phyloP scores from a whole-genome alignment of 2,888 invertebrate genomes.

The Archips xylosteana region DNA sequence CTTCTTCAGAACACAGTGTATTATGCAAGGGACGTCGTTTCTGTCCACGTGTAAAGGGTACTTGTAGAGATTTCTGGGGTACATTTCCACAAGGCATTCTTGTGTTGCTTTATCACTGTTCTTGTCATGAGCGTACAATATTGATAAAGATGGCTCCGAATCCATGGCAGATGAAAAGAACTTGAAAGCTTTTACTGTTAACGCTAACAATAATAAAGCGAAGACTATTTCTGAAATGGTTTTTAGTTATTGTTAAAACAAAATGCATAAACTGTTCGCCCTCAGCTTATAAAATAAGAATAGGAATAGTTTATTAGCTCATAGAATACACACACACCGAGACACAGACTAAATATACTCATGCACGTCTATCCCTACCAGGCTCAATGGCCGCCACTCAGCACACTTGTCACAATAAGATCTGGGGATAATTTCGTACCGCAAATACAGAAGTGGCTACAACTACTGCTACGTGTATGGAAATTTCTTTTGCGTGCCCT shows the following conservation, averaged over 20 bases:
- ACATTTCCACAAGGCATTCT: conserved; percentile 77
- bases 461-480: too few relatives aligned
- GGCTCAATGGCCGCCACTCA: too few relatives aligned
- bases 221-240: conserved; percentile 69
- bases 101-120: conserved; percentile 72
- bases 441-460: too few relatives aligned
- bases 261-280: too few relatives aligned
- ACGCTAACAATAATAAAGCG: conserved; percentile 56
- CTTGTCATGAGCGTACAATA: conserved; percentile 74
- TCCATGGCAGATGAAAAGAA: conserved; percentile 71
- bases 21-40: conserved; percentile 78
- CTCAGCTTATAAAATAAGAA: too few relatives aligned
- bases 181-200: conserved; percentile 60
- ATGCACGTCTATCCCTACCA: too few relatives aligned
- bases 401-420: too few relatives aligned
- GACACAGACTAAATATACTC: too few relatives aligned
- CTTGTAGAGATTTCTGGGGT: conserved; percentile 74
- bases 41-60: conserved; percentile 74
- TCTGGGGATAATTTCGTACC: too few relatives aligned
- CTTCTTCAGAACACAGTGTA: conserved; percentile 79
- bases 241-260: conserved; percentile 19
- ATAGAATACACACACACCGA: too few relatives aligned
- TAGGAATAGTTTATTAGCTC: too few relatives aligned
- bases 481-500: too few relatives aligned
- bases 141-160: conserved; percentile 73